Evolutionary conservation across 2,797 vertebrate species (phyloP).

Genomic region (Rachycentron canadum): DNA sequence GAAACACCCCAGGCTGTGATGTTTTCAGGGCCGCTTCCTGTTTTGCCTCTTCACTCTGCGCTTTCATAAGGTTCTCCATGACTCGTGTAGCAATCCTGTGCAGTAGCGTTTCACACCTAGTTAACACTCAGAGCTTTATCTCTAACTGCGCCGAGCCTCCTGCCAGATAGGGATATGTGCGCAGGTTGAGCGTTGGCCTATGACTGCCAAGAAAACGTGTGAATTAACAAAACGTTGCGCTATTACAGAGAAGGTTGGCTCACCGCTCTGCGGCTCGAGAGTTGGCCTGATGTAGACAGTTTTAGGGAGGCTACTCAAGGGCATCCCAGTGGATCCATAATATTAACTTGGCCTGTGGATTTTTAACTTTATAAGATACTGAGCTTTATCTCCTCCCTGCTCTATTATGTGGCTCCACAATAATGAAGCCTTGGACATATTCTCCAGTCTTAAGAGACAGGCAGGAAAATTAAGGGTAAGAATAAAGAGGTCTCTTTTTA

Average conservation of each 20-base stretch:
- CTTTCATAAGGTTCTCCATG: slow-evolving; percentile 43
- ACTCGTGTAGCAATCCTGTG: slow-evolving; percentile 54
- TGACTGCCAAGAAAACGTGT: slow-evolving; percentile 68
- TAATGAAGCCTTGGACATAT: slow-evolving; percentile 59
- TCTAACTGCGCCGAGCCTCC: slow-evolving; percentile 51
- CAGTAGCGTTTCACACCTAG: slow-evolving; percentile 63
- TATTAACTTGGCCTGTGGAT: slow-evolving; percentile 59
- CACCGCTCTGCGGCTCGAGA: slow-evolving; percentile 23
- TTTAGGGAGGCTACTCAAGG: slow-evolving; percentile 50
- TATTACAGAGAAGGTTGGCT: slow-evolving; percentile 50
- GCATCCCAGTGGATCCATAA: slow-evolving; percentile 64
- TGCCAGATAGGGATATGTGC: slow-evolving; percentile 63
- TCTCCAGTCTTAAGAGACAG: slow-evolving; percentile 55
- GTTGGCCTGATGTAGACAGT: slow-evolving; percentile 49
- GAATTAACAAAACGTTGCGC: slow-evolving; percentile 66
- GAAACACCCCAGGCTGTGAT: slow-evolving; percentile 32
- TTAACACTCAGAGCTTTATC: slow-evolving; percentile 62
- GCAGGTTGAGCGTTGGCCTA: slow-evolving; percentile 56
- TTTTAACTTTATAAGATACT: slow-evolving; percentile 48
- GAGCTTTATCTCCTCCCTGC: slow-evolving; percentile 49
- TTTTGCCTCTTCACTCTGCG: slow-evolving; percentile 36
- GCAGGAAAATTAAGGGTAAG: slow-evolving; percentile 61
- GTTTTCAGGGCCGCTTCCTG: slow-evolving; percentile 43
- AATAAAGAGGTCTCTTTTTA: slow-evolving; percentile 51
- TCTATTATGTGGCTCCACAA: slow-evolving; percentile 54